phyloP scores from a whole-genome alignment of 2,797 vertebrate genomes.

The Smutsia gigantea region DNA sequence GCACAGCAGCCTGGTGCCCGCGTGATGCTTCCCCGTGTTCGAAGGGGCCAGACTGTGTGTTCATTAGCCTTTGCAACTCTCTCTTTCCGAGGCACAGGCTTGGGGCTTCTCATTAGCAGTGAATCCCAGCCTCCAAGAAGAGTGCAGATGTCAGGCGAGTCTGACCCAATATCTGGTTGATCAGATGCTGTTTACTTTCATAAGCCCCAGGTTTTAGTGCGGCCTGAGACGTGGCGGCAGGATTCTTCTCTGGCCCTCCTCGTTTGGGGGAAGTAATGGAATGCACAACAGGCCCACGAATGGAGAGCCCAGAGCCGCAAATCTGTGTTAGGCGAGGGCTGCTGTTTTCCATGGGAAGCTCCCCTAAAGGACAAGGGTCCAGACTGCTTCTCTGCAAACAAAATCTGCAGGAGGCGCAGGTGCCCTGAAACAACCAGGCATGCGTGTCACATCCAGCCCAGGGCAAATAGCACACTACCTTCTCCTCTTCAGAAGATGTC shows the following conservation, averaged over 20 bases:
- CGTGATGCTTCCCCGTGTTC: background rate
- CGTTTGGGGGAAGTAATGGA: conserved; percentile 62
- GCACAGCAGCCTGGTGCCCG: background rate
- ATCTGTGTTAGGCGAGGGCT: background rate
- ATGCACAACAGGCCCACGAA: conserved; percentile 58
- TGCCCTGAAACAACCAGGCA: background rate
- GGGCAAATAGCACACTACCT: conserved; percentile 12
- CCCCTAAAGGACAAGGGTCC: conserved; percentile 66
- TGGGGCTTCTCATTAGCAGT: conserved; percentile 69
- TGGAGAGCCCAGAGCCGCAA: background rate
- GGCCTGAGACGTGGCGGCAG: conserved; percentile 62
- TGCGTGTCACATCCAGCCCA: conserved; percentile 54
- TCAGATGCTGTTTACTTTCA: conserved; percentile 81
- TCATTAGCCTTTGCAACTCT: conserved; percentile 43
- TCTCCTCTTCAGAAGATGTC: conserved; percentile 41
- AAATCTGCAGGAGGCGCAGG: conserved; percentile 61
- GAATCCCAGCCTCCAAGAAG: conserved; percentile 62
- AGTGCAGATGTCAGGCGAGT: conserved; percentile 77
- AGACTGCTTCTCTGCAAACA: conserved; percentile 71
- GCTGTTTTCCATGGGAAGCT: conserved; percentile 31
- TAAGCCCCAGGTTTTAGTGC: conserved; percentile 77
- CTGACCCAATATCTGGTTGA: conserved; percentile 80
- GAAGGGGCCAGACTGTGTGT: background rate
- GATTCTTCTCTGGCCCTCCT: conserved; percentile 55
- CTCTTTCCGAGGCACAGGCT: conserved; percentile 10